Conservation (phyloP, 2,888 invertebrate genomes). For the Gisinianus flammeolus region DNA sequence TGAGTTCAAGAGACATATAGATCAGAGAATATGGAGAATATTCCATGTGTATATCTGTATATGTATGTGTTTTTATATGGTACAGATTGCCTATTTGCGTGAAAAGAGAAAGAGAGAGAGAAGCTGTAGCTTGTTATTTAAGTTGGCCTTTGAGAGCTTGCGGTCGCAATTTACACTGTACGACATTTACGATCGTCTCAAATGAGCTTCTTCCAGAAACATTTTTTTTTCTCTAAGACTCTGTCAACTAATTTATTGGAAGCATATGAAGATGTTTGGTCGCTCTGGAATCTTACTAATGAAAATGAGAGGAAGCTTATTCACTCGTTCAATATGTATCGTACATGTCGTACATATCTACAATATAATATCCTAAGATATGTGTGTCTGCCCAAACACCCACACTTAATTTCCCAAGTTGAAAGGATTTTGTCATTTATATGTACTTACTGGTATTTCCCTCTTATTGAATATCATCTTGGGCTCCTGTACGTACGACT, state of each 20-base stretch:
- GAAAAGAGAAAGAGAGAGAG: background rate
- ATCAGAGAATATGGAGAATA: background rate
- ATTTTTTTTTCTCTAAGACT: background rate
- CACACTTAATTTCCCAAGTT: background rate
- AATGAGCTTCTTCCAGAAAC: conserved; percentile 8
- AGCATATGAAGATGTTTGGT: conserved; percentile 6
- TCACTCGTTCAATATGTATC: no score
- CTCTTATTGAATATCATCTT: no score
- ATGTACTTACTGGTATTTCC: no score
- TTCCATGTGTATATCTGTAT: background rate
- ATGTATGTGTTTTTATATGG: background rate
- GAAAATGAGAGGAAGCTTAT: background rate
- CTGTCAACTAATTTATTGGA: conserved; percentile 25
- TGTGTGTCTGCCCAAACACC: no score
- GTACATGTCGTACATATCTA: no score
- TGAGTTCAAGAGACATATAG: background rate
- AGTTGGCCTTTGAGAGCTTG: conserved; percentile 24
- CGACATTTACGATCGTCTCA: conserved; percentile 11
- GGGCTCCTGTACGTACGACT: no score
- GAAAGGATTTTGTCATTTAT: background rate
- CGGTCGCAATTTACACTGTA: conserved; percentile 19
- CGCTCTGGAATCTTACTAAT: background rate
- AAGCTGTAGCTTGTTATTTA: conserved; percentile 3
- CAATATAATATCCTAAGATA: no score
- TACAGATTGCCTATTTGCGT: conserved; percentile 16